Evolutionary conservation across 2,888 invertebrate genomes (phyloP).

Genomic region (Melangyna quadrimaculata): DNA sequence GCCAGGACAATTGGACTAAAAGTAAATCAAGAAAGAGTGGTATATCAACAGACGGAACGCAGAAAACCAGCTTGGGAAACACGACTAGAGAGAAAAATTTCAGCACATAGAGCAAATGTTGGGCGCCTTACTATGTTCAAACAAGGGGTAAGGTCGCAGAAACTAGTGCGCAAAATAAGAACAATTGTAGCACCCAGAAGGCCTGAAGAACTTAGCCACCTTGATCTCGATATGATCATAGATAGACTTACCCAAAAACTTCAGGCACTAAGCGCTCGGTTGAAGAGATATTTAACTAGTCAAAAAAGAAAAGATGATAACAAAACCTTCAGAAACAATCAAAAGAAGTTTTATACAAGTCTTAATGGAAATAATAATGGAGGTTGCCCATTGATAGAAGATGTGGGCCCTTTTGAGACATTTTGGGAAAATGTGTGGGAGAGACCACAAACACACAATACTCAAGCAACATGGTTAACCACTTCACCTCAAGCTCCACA

Average conservation of each 20-base stretch:
- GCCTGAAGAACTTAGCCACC: not conserved
- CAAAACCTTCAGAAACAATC: not conserved
- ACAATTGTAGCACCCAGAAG: not conserved
- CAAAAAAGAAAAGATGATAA: not conserved
- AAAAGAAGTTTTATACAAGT: not conserved
- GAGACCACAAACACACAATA: not conserved
- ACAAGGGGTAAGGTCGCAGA: not conserved
- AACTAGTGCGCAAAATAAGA: slow-evolving; percentile 1
- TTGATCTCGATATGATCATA: not conserved
- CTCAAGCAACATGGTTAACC: not conserved
- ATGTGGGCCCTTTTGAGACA: not conserved
- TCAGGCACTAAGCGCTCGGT: not conserved
- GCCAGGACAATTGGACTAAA: not conserved
- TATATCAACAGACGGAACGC: not conserved
- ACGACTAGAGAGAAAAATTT: not conserved
- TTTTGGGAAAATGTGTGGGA: slow-evolving; percentile 1
- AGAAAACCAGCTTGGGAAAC: not conserved
- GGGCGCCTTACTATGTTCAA: slow-evolving; percentile 17
- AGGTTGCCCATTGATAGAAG: not conserved
- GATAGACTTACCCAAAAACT: slow-evolving; percentile 9
- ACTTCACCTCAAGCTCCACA: not conserved
- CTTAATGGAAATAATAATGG: not conserved
- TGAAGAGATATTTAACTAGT: not conserved
- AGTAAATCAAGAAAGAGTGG: not conserved
- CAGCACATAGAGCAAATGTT: not conserved